phyloP scores from a whole-genome alignment of 2,888 invertebrate species.

The Apotomis betuletana region DNA sequence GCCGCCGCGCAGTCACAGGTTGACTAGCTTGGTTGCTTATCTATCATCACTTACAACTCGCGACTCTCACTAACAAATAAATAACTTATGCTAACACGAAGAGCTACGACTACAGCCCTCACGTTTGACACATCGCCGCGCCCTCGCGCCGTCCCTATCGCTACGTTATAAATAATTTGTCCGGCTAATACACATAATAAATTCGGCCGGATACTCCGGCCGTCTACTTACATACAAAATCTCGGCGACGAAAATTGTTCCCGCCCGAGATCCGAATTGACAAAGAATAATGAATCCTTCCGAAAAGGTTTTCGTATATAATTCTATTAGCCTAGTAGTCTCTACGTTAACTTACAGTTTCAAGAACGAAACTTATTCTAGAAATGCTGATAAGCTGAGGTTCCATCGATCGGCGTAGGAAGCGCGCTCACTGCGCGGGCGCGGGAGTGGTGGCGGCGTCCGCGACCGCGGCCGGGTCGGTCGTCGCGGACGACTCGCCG shows the following conservation, averaged over 20 bases:
- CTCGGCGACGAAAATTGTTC: conserved; percentile 47
- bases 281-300: conserved; percentile 55
- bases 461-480: conserved; percentile 44
- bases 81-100: conserved; percentile 75
- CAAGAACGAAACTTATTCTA: conserved; percentile 77
- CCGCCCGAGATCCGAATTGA: conserved; percentile 58
- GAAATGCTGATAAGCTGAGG: conserved; percentile 77
- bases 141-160: conserved; percentile 52
- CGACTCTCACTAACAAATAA: conserved; percentile 79
- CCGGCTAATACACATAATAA: conserved; percentile 72
- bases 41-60: conserved; percentile 68
- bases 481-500: conserved; percentile 30
- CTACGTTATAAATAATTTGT: conserved; percentile 78
- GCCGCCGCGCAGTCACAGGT: conserved; percentile 62
- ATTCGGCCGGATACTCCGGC: conserved; percentile 60
- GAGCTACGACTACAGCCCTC: conserved; percentile 60
- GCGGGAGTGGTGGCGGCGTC: conserved; percentile 45
- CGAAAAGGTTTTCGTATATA: conserved; percentile 54
- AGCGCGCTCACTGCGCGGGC: conserved; percentile 53
- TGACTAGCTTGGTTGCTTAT: conserved; percentile 81
- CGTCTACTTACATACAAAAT: conserved; percentile 61
- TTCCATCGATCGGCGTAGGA: conserved; percentile 55
- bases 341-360: conserved; percentile 78
- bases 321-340: conserved; percentile 71
- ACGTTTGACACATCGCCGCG: conserved; percentile 68